Evolutionary conservation across 2,888 invertebrate species (phyloP), one percentile per base, ranked within the genome.

Genomic region (Craniophora ligustri): DNA sequence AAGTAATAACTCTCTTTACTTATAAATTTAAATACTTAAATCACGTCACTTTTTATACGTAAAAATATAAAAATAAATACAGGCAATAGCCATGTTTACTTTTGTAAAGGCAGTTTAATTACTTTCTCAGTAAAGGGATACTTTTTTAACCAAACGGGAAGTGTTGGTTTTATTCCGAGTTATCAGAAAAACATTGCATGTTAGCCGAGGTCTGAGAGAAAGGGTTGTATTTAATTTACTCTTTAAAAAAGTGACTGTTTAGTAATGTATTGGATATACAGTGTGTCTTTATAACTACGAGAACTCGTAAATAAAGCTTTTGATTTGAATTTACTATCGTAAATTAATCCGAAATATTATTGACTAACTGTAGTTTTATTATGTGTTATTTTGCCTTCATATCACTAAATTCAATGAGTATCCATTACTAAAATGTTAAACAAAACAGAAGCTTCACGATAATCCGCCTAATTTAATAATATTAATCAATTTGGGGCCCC

Each of bases 401-500:
- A n/a, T n/a, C n/a, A n/a, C n/a, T n/a, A n/a, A n/a, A n/a, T n/a
- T n/a, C 23, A n/a, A 1, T 3, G 1, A 5, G 10, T 4, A 11
- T 14, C 11, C 13, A 39, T 30, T 6, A 15, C 21, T 30, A 11
- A 21, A 44, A 18, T 18, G 16, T 59, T 38, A 30, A 2, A 1
- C 19, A 23, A 14, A 14, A 32, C 41, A 40, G 30, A 47, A 64
- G 41, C 66, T 48, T 38, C 39, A 32, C 49, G 32, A 50, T 63
- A 63, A 35, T 30, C 31, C 39, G 41, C 18, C 16, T 63, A 50
- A 50, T 66, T 26, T 23, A 67, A 67, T 54, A 55, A 39, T 46
- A 47, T 72, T 77, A 85, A 86, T 87, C 79, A 86, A 83, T 81
- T 83, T 78, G 76, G 75, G 61, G 50, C 70, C 73, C 72, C 75